Evolutionary conservation across 2,888 invertebrate genomes (phyloP), one percentile per base, ranked within the genome.

Genomic region (Rhodophaea formosa): DNA sequence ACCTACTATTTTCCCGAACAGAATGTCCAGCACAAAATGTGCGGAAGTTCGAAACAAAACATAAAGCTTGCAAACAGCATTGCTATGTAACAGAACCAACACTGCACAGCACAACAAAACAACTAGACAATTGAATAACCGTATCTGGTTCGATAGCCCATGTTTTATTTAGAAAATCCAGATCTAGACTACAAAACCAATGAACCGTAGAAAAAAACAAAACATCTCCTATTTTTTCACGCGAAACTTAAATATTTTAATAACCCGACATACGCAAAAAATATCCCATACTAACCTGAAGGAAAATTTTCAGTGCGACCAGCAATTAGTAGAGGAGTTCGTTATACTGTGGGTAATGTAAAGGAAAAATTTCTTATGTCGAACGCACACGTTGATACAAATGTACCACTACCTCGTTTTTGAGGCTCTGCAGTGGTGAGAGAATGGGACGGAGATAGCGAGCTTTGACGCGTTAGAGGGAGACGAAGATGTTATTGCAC

Each of bases 341-440:
- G 61, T 68, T 81, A 79, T 59, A 64, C 82, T 85, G 80, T 86
- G 83, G 77, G 68, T 68, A 71, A 68, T 77, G 75, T 80, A 77
- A 76, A 77, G 77, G 79, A 84, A 88, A 86, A 84, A 80, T 68
- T 79, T 82, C 80, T 82, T 83, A 84, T 82, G 82, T 76, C 72
- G 70, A 79, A 85, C 85, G 81, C 79, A 81, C 82, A 83, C 86
- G 80, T 77, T 85, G 81, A 84, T 82, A 84, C 61, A 83, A 85
- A 80, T 77, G 72, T 77, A 81, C 76, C 72, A 81, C 84, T 87
- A 86, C 87, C 86, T 87, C 88, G 88, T 90, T 90, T 89, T 90
- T 82, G 88, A 88, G 84, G 86, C 89, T 91, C 90, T 91, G 90
- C 90, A 91, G 90, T 89, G 88, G 75, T 85, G 89, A 73, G 82